Percentiles rank a stretch among this genome's conserved stretches.
Conservation (phyloP, 2,797 vertebrate genomes). For the Morus bassanus region DNA sequence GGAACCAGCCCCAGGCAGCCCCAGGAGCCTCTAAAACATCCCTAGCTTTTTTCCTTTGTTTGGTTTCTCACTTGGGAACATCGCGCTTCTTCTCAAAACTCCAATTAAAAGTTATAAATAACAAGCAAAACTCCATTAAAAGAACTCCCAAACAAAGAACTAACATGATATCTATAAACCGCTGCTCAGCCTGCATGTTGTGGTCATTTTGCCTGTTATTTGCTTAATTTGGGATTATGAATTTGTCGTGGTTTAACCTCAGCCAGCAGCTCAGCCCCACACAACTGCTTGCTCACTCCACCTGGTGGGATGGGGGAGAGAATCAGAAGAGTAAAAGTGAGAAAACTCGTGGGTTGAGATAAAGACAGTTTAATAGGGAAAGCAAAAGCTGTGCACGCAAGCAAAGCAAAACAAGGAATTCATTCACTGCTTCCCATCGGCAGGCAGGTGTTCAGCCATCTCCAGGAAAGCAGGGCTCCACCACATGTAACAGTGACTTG, state of each 20-base stretch:
- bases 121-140: background rate
- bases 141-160: background rate
- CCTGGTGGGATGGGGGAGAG: too few species aligned
- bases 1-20: background rate
- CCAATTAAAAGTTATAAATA: background rate
- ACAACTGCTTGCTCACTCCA: too few species aligned
- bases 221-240: background rate
- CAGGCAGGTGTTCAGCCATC: too few species aligned
- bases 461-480: too few species aligned
- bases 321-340: too few species aligned
- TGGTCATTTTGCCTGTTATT: background rate
- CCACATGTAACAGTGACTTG: too few species aligned
- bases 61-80: background rate
- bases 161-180: background rate
- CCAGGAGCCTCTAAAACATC: background rate
- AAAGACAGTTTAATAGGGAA: too few species aligned
- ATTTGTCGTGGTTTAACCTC: background rate
- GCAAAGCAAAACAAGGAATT: too few species aligned
- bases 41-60: background rate
- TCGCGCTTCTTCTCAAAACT: background rate
- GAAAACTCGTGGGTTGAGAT: too few species aligned
- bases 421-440: too few species aligned
- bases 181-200: rapidly evolving
- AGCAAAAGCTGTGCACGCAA: too few species aligned
- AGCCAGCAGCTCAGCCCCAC: too few species aligned